Percentiles rank a stretch among this genome's conserved stretches.
These are phyloP conservation scores for Polyommatus iphigenia DNA, from an alignment of 2,888 invertebrate species.

Conservation along the genomic window DNA sequence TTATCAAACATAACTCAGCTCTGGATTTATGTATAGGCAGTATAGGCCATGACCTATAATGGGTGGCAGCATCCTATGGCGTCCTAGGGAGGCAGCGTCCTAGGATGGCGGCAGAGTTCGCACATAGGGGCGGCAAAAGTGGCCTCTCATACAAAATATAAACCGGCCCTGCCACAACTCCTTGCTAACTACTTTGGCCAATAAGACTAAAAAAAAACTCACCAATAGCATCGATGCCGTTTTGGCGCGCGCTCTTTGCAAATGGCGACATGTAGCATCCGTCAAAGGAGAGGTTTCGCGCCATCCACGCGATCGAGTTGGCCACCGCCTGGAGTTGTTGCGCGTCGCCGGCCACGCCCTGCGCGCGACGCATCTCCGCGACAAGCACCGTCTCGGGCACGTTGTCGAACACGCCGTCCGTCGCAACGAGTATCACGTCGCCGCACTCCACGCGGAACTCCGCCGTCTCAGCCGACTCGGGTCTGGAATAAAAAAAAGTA, in stretches of 20 bases:
- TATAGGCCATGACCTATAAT: too few relatives aligned
- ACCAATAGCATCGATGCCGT: constrained; percentile 96
- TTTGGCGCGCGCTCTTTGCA: constrained; percentile 94
- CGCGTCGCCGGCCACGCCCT: constrained; percentile 77
- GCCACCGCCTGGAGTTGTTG: constrained; percentile 92
- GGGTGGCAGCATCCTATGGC: too few relatives aligned
- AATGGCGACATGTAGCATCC: constrained; percentile 97
- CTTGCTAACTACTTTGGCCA: neutral
- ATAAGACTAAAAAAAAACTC: constrained; percentile 39
- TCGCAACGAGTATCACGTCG: constrained; percentile 96
- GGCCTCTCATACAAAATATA: too few relatives aligned
- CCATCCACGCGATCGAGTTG: constrained; percentile 97
- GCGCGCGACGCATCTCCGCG: constrained; percentile 89
- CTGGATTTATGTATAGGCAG: too few relatives aligned
- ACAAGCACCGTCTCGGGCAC: constrained; percentile 94
- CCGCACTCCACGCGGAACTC: constrained; percentile 95
- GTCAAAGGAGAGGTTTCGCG: constrained; percentile 95
- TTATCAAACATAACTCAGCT: too few relatives aligned
- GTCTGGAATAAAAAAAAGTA: constrained; percentile 75
- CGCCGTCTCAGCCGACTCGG: constrained; percentile 93
- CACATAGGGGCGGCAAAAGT: too few relatives aligned
- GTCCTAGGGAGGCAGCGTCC: too few relatives aligned
- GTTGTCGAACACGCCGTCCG: constrained; percentile 99
- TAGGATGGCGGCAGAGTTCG: too few relatives aligned
- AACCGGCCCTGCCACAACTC: too few relatives aligned